These are phyloP conservation scores for Trididemnum clinides DNA, from an alignment of 23 tunicate genomes.

Conservation along the genomic window DNA sequence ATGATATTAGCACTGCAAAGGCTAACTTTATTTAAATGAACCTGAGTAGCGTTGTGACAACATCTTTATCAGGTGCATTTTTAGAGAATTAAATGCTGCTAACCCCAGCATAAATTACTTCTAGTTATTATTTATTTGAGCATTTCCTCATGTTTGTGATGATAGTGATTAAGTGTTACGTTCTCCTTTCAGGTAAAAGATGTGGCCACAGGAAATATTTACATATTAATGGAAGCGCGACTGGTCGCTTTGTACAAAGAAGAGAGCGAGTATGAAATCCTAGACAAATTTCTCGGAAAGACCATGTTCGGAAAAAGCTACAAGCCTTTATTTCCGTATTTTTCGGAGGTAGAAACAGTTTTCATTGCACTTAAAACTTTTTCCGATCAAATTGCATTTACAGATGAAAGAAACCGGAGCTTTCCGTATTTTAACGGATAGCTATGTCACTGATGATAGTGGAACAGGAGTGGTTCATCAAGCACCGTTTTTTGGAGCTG, in stretches of 20 bases:
- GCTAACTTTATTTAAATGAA: no score
- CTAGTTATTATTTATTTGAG: no score
- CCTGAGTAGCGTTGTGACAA: no score
- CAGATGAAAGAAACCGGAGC: conserved; percentile 78
- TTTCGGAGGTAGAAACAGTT: conserved; percentile 57
- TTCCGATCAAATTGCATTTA: no score
- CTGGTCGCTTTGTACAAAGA: conserved; percentile 70
- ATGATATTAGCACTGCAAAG: no score
- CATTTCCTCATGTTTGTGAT: no score
- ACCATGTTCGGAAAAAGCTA: conserved; percentile 68
- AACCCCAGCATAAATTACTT: no score
- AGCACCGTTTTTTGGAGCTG: conserved; percentile 99
- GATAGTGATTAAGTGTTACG: not conserved
- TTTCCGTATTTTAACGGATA: conserved; percentile 76
- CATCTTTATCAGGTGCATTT: no score
- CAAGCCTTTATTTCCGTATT: conserved; percentile 80
- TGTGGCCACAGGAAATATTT: conserved; percentile 46
- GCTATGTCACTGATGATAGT: conserved; percentile 85
- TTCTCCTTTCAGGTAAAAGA: conserved; percentile 65
- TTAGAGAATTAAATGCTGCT: no score
- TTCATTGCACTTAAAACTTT: not conserved
- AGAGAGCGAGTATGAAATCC: conserved; percentile 73
- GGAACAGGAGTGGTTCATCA: conserved; percentile 95
- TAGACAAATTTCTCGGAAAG: conserved; percentile 77
- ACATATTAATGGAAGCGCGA: conserved; percentile 89